Evolutionary conservation across 2,888 invertebrate genomes (phyloP), one percentile per base, ranked within the genome.

Genomic region (Tridacna gigas): DNA sequence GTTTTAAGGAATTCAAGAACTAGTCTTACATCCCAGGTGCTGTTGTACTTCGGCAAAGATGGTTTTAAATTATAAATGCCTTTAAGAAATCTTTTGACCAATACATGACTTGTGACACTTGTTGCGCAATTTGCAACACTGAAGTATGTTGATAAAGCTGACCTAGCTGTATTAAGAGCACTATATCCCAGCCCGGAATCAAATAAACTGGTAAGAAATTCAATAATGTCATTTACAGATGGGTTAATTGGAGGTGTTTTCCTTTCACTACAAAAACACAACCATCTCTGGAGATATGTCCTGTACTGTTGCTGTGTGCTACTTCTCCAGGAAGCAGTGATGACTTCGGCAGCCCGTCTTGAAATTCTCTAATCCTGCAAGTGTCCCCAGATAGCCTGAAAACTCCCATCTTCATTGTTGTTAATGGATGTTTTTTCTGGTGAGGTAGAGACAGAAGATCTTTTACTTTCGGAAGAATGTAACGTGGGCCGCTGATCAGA

Each of bases 191-290:
- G 18, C 22, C 28, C 26, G 15, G 0, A 18, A 63, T 28, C 28
- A 47, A 63, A 65, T 13, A 75, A 47, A 13, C 22, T 9, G 20
- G 74, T 22, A 25, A 75, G 25, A 22, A 75, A 45, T 45, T 75
- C n/a, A 22, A 45, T 63, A 18, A 75, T 56, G 9, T 75, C 75
- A 47, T 60, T 75, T 20, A 26, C 65, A 65, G 26, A 26, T 65
- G 65, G 48, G 28, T n/a, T 37, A 37, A 37, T 37, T 37, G 37
- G 37, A 37, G 37, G 37, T 37, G 37, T 37, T 37, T 37, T 37
- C 47, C 20, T 28, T 74, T 81, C 74, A 84, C 79, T 11, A 79
- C 82, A 82, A 85, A 82, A 85, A n/a, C 45, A 65, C 66, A 82
- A 20, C 82, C 61, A 37, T 18, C 73, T 20, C 78, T 82, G 77